Conservation (phyloP, 2,797 vertebrate genomes). For the Argentina silus region DNA sequence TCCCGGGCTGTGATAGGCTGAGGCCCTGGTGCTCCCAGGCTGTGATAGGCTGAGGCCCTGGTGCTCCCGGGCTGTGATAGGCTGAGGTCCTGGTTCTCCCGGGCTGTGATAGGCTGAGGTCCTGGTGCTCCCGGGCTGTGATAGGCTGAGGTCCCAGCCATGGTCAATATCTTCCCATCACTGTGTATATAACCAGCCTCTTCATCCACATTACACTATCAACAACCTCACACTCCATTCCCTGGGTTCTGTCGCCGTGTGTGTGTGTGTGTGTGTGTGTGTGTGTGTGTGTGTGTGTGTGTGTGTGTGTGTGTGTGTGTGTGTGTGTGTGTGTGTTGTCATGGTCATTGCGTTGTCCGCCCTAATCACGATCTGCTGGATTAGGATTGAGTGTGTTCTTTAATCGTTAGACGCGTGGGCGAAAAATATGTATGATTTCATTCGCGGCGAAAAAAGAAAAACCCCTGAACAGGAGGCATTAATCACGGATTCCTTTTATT, state of each 20-base stretch:
- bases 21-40: no score
- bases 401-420: slow-evolving; percentile 52
- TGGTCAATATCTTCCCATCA: slow-evolving; percentile 18
- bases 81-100: no score
- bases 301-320: no score
- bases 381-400: slow-evolving; percentile 40
- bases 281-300: no score
- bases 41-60: no score
- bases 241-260: no score
- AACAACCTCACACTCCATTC: slow-evolving; percentile 19
- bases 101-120: no score
- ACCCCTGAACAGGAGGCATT: slow-evolving; percentile 57
- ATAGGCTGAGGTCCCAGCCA: background rate
- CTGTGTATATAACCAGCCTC: background rate
- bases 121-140: background rate
- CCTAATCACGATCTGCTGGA: slow-evolving; percentile 43
- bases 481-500: slow-evolving; percentile 61
- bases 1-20: no score
- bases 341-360: no score
- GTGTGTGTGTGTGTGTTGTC: no score
- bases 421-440: slow-evolving; percentile 52
- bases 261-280: no score
- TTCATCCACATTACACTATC: slow-evolving; percentile 23
- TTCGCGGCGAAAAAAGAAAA: slow-evolving; percentile 53
- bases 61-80: no score